A percentile compares a stretch with the other conserved stretches of the same genome.
phyloP scores from a whole-genome alignment of 2,113 vertebrate species.

The Anarrhichthys ocellatus region DNA sequence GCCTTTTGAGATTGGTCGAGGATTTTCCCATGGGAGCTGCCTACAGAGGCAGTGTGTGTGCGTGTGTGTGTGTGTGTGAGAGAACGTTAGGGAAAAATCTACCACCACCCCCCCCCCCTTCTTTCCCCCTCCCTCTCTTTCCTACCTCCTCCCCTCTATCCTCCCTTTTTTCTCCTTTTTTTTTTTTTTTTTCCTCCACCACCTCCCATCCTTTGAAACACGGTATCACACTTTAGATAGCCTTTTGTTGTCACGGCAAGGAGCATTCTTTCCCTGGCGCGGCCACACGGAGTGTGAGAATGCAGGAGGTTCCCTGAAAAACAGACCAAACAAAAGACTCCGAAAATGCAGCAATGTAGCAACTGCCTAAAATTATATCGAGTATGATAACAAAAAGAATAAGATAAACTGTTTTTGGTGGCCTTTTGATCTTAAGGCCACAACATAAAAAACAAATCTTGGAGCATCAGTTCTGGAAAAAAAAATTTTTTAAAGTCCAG shows the following conservation, averaged over 20 bases:
- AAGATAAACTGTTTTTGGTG: no score
- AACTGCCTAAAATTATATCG: constrained; percentile 18
- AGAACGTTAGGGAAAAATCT: constrained; percentile 55
- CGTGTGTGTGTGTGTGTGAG: constrained; percentile 52
- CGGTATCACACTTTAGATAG: constrained; percentile 80
- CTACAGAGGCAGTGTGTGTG: constrained; percentile 53
- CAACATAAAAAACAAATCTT: neutral
- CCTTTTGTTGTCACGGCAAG: constrained; percentile 79
- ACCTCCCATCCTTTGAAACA: constrained; percentile 78
- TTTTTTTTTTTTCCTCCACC: constrained; percentile 48
- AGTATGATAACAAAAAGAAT: no score
- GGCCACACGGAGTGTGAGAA: constrained; percentile 75
- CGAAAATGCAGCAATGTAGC: constrained; percentile 35
- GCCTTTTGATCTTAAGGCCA: constrained; percentile 6
- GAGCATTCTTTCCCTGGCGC: constrained; percentile 66
- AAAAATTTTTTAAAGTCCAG: neutral
- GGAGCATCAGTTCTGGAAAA: neutral
- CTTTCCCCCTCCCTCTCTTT: constrained; percentile 35
- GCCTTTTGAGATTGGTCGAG: constrained; percentile 74
- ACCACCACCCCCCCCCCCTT: constrained; percentile 37
- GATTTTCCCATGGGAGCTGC: constrained; percentile 87
- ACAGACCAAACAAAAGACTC: constrained; percentile 46
- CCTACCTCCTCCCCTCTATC: constrained; percentile 67
- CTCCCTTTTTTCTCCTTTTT: constrained; percentile 61
- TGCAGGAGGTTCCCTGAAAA: constrained; percentile 54